Percentiles rank a stretch among this genome's conserved stretches.
phyloP scores from a whole-genome alignment of 2,797 vertebrate genomes.

The Danio aesculapii region DNA sequence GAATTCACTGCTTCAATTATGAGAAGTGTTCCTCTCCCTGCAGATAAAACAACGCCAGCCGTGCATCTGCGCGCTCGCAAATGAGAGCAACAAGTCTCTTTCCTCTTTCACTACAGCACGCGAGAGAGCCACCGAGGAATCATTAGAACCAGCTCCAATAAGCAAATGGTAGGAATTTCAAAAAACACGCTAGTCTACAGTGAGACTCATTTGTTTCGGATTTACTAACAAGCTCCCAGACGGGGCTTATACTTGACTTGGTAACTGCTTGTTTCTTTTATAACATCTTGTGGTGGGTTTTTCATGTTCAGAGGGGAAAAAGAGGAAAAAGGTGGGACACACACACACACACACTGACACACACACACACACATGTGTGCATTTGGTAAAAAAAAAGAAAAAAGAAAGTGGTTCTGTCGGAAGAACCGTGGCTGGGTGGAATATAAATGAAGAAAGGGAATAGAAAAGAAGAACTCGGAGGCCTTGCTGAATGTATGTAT shows the following conservation, averaged over 20 bases:
- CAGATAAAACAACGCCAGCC: conserved; percentile 49
- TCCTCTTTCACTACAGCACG: background rate
- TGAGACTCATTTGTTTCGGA: conserved; percentile 47
- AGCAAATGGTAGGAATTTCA: conserved; percentile 49
- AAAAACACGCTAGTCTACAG: conserved; percentile 42
- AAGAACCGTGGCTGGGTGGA: conserved; percentile 24
- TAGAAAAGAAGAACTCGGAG: background rate
- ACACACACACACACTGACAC: background rate
- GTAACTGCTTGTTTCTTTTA: conserved; percentile 46
- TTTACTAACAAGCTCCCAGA: conserved; percentile 53
- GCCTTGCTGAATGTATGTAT: conserved; percentile 1
- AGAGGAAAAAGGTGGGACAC: conserved; percentile 31
- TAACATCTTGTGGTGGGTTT: conserved; percentile 26
- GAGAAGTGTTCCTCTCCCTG: conserved; percentile 49
- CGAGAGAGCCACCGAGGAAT: conserved; percentile 39
- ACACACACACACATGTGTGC: background rate
- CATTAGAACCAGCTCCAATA: conserved; percentile 46
- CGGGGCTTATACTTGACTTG: conserved; percentile 36
- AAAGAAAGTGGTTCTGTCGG: conserved; percentile 34
- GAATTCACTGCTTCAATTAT: conserved; percentile 50
- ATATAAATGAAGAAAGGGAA: conserved; percentile 46
- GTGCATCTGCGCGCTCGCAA: conserved; percentile 22
- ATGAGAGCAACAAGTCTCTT: conserved; percentile 50
- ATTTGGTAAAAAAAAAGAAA: conserved; percentile 36
- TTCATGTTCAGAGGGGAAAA: conserved; percentile 41